Percentiles rank a stretch among this genome's conserved stretches.
phyloP scores from a whole-genome alignment of 2,113 vertebrate genomes.

The Fulmarus glacialis region DNA sequence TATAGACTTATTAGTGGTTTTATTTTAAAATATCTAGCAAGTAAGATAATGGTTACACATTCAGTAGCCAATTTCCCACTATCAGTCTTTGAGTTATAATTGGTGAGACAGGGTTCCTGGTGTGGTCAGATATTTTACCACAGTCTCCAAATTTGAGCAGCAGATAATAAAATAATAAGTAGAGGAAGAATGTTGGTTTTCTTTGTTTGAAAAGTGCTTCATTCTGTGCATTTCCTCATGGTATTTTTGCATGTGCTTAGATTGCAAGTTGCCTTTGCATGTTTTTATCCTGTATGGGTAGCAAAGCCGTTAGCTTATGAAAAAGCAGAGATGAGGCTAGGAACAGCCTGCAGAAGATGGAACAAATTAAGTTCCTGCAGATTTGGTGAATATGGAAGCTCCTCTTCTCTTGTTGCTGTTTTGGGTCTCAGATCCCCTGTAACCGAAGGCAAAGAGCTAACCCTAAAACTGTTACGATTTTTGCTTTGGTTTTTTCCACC shows the following conservation, averaged over 20 bases:
- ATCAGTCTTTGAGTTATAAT: neutral
- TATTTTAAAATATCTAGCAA: neutral
- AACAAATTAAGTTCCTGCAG: neutral
- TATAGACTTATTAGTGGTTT: neutral
- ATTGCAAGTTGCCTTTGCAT: neutral
- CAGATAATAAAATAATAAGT: neutral
- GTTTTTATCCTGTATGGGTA: neutral
- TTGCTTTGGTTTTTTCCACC: fast-evolving
- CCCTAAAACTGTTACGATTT: neutral
- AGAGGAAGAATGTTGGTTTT: neutral
- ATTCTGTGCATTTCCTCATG: neutral
- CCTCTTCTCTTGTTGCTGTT: neutral
- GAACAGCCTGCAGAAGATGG: neutral
- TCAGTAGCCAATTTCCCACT: neutral
- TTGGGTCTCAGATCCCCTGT: neutral
- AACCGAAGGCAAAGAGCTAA: neutral
- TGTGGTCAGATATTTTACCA: neutral
- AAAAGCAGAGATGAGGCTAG: neutral
- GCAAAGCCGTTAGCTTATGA: neutral
- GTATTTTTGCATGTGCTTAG: neutral
- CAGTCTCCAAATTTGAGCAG: neutral
- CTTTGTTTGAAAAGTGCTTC: neutral
- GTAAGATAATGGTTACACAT: neutral
- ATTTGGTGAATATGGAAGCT: neutral
- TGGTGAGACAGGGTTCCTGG: neutral